Evolutionary conservation across 2,888 invertebrate genomes (phyloP).

Genomic region (Lumbricus terrestris): DNA sequence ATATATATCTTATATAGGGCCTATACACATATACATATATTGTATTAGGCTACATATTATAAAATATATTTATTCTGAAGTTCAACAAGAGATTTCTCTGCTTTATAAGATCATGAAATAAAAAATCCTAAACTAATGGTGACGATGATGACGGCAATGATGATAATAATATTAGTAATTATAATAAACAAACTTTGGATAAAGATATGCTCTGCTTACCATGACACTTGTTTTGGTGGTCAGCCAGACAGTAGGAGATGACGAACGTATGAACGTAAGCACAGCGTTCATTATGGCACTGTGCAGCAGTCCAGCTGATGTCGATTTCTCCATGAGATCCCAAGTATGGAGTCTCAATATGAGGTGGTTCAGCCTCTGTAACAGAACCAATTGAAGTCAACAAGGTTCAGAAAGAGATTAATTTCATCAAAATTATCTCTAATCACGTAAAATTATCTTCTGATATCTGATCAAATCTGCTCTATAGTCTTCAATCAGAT

Average conservation of each 20-base stretch:
- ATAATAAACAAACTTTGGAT: background rate
- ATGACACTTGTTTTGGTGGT: background rate
- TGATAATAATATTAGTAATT: background rate
- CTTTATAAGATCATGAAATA: too few relatives aligned
- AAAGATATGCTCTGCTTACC: background rate
- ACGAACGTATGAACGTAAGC: background rate
- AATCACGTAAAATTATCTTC: background rate
- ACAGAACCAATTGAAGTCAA: background rate
- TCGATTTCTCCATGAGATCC: background rate
- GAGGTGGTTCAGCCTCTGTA: background rate
- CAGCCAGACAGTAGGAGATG: background rate
- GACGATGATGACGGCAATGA: background rate
- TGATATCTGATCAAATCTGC: background rate
- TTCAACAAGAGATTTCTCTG: too few relatives aligned
- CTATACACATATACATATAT: too few relatives aligned
- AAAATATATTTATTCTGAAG: too few relatives aligned
- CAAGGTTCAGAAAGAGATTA: background rate
- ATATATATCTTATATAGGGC: too few relatives aligned
- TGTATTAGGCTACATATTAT: too few relatives aligned
- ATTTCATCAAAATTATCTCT: background rate
- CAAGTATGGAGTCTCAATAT: background rate
- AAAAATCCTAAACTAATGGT: too few relatives aligned
- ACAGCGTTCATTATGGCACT: background rate
- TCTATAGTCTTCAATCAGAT: background rate
- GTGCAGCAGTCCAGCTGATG: background rate